phyloP scores from a whole-genome alignment of 92 coral and sea anemone species.

The Paramuricea clavata region DNA sequence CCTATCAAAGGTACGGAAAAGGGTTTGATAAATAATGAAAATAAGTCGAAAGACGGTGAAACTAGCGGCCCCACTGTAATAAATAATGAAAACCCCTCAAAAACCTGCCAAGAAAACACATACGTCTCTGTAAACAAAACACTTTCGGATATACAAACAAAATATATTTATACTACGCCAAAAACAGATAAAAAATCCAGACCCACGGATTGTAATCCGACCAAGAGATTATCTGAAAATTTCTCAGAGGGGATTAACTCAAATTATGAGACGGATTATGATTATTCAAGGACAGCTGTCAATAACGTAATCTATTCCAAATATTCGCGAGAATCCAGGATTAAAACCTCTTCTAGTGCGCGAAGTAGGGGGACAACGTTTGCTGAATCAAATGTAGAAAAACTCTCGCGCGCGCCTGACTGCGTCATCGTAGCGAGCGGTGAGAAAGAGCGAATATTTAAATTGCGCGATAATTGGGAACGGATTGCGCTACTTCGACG shows the following conservation, averaged over 20 bases:
- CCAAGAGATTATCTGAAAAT: background rate
- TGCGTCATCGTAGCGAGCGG: conserved; percentile 17
- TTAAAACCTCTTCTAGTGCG: background rate
- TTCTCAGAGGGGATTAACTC: background rate
- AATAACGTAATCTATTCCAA: background rate
- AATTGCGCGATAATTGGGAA: conserved; percentile 75
- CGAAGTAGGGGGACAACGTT: background rate
- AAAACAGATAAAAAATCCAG: background rate
- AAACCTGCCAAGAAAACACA: background rate
- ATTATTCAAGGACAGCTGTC: background rate
- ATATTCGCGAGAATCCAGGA: background rate
- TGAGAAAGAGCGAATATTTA: conserved; percentile 23
- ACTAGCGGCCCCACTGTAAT: too few species aligned
- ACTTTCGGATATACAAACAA: background rate
- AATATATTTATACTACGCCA: background rate
- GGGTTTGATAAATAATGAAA: background rate
- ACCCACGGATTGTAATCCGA: background rate
- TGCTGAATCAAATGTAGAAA: conserved; percentile 8
- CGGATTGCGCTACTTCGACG: conserved; percentile 80
- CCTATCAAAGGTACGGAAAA: background rate
- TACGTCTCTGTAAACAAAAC: background rate
- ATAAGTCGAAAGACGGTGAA: background rate
- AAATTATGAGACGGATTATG: background rate
- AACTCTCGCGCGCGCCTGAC: conserved; percentile 35
- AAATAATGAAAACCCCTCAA: too few species aligned